Conservation (phyloP, 2,888 invertebrate genomes). For the Xanthia icteritia region DNA sequence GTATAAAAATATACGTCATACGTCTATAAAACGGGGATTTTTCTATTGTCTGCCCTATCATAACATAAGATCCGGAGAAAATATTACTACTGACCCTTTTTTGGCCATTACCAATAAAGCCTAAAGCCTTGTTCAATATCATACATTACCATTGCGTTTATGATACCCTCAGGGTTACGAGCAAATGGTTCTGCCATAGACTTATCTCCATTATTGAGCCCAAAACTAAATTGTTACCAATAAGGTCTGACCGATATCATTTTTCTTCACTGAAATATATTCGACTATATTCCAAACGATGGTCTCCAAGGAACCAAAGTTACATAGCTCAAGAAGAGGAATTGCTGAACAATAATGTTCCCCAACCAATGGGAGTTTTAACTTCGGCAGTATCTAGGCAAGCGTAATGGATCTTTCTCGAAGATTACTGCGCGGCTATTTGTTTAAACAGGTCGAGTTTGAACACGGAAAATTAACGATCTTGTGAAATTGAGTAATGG, state of each 20-base stretch:
- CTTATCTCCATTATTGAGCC: background rate
- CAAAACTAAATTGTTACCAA: constrained; percentile 15
- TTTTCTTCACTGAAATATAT: background rate
- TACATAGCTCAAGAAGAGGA: constrained; percentile 32
- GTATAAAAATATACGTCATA: constrained; percentile 10
- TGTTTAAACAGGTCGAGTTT: constrained; percentile 43
- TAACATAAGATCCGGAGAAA: constrained; percentile 7
- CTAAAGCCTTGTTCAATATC: constrained; percentile 10
- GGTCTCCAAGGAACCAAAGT: constrained; percentile 22
- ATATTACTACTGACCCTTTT: constrained; percentile 5
- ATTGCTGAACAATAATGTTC: constrained; percentile 30
- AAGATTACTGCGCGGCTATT: constrained; percentile 38
- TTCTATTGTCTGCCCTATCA: constrained; percentile 5
- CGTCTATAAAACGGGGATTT: background rate
- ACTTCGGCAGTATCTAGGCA: constrained; percentile 22
- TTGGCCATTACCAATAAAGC: constrained; percentile 10
- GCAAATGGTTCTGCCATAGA: constrained; percentile 23
- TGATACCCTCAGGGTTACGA: background rate
- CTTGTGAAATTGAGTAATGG: constrained; percentile 23
- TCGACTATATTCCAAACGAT: background rate
- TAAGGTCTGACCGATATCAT: background rate
- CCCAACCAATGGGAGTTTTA: background rate
- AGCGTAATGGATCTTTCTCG: constrained; percentile 35
- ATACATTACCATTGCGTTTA: constrained; percentile 32
- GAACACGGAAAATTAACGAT: constrained; percentile 26